Evolutionary conservation across 2,888 invertebrate species (phyloP), one percentile per base, ranked within the genome.

Genomic region (Dynastes tityus): DNA sequence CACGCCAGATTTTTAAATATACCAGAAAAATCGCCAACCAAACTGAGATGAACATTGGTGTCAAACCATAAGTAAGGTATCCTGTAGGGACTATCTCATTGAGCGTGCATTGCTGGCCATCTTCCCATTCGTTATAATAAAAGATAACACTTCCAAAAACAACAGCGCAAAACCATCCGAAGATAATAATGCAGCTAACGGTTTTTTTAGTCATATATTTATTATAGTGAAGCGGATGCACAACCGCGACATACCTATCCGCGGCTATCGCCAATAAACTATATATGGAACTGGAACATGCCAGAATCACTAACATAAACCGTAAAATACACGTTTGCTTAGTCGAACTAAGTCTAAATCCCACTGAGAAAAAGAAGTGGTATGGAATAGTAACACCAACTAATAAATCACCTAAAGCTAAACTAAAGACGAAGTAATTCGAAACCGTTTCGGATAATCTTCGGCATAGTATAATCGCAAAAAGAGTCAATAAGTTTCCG

Each of bases 211-310:
- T 95, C 92, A 95, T 93, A 87, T 92, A 93, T 86, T 93, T 91
- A 86, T 92, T 92, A 88, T 96, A 95, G 88, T 94, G 94, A 82
- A 96, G 90, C 9, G 96, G 95, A 88, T 95, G 93, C 65, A 95
- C 92, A 83, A 96, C 94, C 0, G 95, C 95, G 83, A 95, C 91
- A 87, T 95, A 96, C 83, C 94, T 91, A 89, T 96, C 96, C 80
- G 94, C 91, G 45, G 95, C 95, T 82, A 96, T 95, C 71, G 94
- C 92, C 84, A 95, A 92, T 82, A 96, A 91, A 87, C 95, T 95
- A 89, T 93, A 92, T 84, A 95, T 93, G 82, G 95, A 95, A 71
- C 94, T 95, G 83, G 94, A 92, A 86, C 95, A 95, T 80, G 95
- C 95, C 85, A 95, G 91, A 82, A 93, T 92, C 82, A 94, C 93